These are phyloP conservation scores for Rotaria sp. DNA, from an alignment of 2,888 invertebrate genomes.

Conservation along the genomic window DNA sequence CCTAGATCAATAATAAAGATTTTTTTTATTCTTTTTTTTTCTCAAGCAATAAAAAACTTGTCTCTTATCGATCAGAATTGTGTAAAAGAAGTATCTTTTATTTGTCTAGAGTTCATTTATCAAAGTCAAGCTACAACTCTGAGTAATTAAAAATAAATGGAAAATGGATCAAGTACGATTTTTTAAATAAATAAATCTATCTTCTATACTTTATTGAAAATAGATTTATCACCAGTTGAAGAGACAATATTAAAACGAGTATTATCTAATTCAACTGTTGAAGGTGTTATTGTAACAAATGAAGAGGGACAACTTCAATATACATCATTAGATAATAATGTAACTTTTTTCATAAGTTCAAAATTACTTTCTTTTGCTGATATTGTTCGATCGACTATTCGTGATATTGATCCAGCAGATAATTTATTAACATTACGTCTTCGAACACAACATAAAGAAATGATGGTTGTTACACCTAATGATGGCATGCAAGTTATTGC, in stretches of 20 bases:
- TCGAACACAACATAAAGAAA: not conserved
- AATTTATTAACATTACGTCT: not conserved
- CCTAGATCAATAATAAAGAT: not conserved
- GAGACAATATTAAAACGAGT: not conserved
- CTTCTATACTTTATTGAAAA: not conserved
- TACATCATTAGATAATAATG: constrained; percentile 2
- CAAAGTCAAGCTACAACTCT: not conserved
- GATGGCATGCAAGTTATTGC: not conserved
- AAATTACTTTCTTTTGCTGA: not conserved
- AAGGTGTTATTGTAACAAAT: constrained; percentile 6
- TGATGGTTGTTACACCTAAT: not conserved
- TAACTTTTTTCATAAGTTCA: not conserved
- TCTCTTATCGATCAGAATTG: no score
- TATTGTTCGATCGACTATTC: not conserved
- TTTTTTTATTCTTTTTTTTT: not conserved
- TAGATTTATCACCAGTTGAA: not conserved
- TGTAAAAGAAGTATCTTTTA: not conserved
- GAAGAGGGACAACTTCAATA: not conserved
- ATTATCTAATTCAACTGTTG: not conserved
- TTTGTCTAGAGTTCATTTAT: not conserved
- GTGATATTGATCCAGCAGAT: constrained; percentile 9
- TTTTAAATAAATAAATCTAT: not conserved
- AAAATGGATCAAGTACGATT: not conserved
- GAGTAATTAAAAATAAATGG: not conserved
- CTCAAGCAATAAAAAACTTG: no score